Conservation (phyloP, 2,888 invertebrate species). For the Toxonevra muliebris region DNA sequence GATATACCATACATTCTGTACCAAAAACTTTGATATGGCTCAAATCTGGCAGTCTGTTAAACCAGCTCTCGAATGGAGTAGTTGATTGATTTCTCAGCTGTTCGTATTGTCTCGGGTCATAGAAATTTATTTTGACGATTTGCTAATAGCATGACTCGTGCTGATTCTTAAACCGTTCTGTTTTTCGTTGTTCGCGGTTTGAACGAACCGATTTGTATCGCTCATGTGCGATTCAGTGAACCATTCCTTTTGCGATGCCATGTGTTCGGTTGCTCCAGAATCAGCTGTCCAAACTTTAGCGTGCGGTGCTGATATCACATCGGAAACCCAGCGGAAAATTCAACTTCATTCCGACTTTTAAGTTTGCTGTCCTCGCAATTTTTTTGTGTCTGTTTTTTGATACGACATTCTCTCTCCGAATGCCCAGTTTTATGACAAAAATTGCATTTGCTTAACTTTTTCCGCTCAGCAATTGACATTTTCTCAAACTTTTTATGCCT, state of each 20-base stretch:
- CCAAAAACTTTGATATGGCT: conserved; percentile 12
- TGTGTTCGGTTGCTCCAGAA: conserved; percentile 35
- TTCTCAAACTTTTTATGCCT: conserved; percentile 11
- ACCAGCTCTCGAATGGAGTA: background rate
- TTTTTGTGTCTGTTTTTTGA: conserved; percentile 24
- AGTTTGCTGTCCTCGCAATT: conserved; percentile 17
- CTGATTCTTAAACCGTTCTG: conserved; percentile 20
- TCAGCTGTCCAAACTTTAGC: conserved; percentile 30
- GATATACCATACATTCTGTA: background rate
- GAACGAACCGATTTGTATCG: conserved; percentile 15
- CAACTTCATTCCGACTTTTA: conserved; percentile 19
- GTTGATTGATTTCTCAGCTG: background rate
- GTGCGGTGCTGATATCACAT: conserved; percentile 6
- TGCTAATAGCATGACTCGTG: conserved; percentile 11
- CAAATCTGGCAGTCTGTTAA: background rate
- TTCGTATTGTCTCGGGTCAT: background rate
- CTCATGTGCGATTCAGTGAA: conserved; percentile 31
- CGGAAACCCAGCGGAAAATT: no score
- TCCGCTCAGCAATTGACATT: conserved; percentile 28
- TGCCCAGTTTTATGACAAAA: conserved; percentile 34
- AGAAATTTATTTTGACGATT: background rate
- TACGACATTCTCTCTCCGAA: conserved; percentile 33
- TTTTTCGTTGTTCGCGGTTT: conserved; percentile 31
- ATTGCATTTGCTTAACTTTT: conserved; percentile 24
- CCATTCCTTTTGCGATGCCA: conserved; percentile 34